These are phyloP conservation scores for Cheirogaleus medius DNA, from an alignment of 2,113 vertebrate genomes.

Conservation along the genomic window DNA sequence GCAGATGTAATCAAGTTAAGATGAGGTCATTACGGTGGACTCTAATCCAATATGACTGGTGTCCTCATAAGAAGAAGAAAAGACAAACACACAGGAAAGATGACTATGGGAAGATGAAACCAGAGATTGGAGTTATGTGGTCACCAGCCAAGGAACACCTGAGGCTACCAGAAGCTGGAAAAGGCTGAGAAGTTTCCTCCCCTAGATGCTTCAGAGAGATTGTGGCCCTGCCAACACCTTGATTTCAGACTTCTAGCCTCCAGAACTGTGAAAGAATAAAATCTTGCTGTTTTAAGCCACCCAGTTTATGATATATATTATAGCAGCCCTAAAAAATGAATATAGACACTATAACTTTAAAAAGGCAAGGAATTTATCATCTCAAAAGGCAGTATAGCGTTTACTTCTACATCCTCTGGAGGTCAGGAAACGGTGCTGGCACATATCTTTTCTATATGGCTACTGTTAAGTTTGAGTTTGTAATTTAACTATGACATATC, in stretches of 20 bases:
- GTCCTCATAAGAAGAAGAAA: background rate
- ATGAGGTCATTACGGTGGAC: background rate
- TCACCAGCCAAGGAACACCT: background rate
- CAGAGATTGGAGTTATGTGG: background rate
- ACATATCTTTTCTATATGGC: background rate
- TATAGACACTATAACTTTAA: background rate
- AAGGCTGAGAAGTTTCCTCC: background rate
- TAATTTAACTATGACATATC: background rate
- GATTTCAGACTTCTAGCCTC: background rate
- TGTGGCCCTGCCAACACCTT: background rate
- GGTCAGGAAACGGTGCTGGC: background rate
- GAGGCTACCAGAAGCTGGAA: background rate
- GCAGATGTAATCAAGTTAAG: background rate
- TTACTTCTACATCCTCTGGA: background rate
- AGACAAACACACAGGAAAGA: background rate
- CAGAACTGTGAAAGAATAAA: background rate
- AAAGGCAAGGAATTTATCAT: background rate
- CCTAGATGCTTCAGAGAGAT: background rate
- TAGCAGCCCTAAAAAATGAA: background rate
- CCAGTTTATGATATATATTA: background rate
- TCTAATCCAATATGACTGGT: background rate
- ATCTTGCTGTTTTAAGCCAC: background rate
- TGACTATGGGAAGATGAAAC: background rate
- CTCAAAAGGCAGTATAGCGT: background rate
- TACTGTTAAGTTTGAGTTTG: background rate